phyloP scores from a whole-genome alignment of 2,888 invertebrate genomes.

The Ophonus ardosiacus region DNA sequence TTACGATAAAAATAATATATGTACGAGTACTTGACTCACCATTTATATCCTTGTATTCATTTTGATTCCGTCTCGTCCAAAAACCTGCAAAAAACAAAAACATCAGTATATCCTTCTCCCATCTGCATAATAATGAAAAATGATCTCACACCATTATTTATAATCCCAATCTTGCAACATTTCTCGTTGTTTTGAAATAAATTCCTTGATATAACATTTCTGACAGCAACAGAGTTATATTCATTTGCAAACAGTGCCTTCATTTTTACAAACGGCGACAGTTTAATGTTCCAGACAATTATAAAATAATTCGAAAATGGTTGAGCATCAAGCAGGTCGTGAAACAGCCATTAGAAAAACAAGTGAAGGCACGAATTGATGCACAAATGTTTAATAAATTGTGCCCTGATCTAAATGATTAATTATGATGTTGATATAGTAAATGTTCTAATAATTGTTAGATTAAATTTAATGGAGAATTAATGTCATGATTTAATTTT shows the following conservation, averaged over 20 bases:
- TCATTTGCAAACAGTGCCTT: conserved; percentile 48
- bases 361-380: conserved; percentile 27
- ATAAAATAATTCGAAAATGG: conserved; percentile 42
- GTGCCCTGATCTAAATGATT: not conserved
- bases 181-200: conserved; percentile 32
- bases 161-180: conserved; percentile 36
- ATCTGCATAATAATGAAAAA: conserved; percentile 39
- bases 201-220: conserved; percentile 56
- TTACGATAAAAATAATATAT: not conserved
- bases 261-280: conserved; percentile 46
- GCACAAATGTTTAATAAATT: conserved; percentile 20
- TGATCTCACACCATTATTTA: conserved; percentile 32
- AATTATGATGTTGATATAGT: conserved; percentile 10
- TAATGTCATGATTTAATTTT: conserved; percentile 6
- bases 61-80: not conserved
- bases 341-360: conserved; percentile 28
- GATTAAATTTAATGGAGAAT: conserved; percentile 1
- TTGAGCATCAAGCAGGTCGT: conserved; percentile 38
- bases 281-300: conserved; percentile 49
- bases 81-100: conserved; percentile 23
- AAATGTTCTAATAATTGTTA: conserved; percentile 23
- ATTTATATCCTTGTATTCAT: not conserved
- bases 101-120: not conserved
- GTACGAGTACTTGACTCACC: conserved; percentile 9
- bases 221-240: not conserved